Percentiles rank a stretch among this genome's conserved stretches.
Conservation (phyloP, 2,113 vertebrate genomes). For the Colossoma macropomum region DNA sequence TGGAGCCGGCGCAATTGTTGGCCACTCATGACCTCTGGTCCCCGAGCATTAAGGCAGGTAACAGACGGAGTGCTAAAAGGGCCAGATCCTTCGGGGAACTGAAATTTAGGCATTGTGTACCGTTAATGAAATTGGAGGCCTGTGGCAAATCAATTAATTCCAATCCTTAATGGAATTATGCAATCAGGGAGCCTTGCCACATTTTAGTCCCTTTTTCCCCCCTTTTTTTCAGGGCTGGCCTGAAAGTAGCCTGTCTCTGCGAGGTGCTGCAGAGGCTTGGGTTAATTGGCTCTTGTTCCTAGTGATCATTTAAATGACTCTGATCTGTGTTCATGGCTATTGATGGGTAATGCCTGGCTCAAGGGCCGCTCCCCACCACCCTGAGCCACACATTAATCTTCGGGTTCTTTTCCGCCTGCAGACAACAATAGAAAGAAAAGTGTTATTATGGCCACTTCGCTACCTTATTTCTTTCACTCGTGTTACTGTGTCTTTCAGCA, state of each 20-base stretch:
- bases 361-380: slow-evolving; percentile 25
- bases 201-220: neutral
- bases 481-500: slow-evolving; percentile 25
- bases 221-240: neutral
- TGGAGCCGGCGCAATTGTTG: slow-evolving; percentile 24
- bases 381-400: slow-evolving; percentile 62
- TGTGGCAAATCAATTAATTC: slow-evolving; percentile 46
- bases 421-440: slow-evolving; percentile 67
- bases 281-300: slow-evolving; percentile 58
- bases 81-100: slow-evolving; percentile 16
- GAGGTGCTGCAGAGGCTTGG: slow-evolving; percentile 32
- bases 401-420: slow-evolving; percentile 59
- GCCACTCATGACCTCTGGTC: slow-evolving; percentile 37
- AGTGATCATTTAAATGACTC: slow-evolving; percentile 59
- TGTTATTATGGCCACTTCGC: slow-evolving; percentile 62
- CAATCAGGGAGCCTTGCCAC: neutral
- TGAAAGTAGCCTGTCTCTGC: slow-evolving; percentile 32
- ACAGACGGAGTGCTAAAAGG: slow-evolving; percentile 35
- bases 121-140: slow-evolving; percentile 44
- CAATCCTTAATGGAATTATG: slow-evolving; percentile 40
- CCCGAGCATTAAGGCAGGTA: slow-evolving; percentile 24
- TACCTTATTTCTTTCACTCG: slow-evolving; percentile 46
- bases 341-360: slow-evolving; percentile 47
- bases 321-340: slow-evolving; percentile 49
- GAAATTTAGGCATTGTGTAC: slow-evolving; percentile 25